These are phyloP conservation scores for Monoplex corrugatus DNA, from an alignment of 2,888 invertebrate genomes.

Conservation along the genomic window DNA sequence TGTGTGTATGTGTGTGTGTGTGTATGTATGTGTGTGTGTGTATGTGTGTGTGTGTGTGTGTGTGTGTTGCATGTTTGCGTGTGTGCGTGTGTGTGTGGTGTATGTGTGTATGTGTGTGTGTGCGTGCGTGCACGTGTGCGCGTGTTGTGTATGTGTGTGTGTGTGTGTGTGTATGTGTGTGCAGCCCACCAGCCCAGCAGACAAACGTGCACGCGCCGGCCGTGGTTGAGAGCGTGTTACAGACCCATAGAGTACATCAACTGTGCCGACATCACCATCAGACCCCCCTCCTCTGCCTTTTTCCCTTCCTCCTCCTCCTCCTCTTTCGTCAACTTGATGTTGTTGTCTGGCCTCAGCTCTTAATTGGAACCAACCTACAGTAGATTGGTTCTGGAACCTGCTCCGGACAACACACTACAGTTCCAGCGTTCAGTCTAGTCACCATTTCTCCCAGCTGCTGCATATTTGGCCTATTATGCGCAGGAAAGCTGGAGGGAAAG, in stretches of 20 bases:
- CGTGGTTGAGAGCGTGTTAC: slow-evolving; percentile 39
- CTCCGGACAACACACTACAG: too few relatives aligned
- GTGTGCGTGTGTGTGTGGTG: background rate
- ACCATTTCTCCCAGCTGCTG: too few relatives aligned
- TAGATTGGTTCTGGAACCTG: too few relatives aligned
- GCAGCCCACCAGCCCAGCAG: background rate
- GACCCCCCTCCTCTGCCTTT: background rate
- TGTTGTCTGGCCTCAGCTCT: background rate
- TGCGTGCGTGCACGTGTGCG: background rate
- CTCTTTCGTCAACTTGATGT: background rate
- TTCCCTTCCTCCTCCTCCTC: background rate
- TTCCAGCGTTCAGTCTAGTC: too few relatives aligned
- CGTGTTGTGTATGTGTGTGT: background rate
- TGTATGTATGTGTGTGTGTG: background rate
- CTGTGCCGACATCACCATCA: slow-evolving; percentile 52
- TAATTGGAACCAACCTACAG: background rate
- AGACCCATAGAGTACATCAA: slow-evolving; percentile 43
- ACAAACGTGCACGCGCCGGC: background rate
- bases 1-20: background rate
- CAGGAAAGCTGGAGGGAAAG: too few relatives aligned
- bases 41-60: slow-evolving; percentile 9
- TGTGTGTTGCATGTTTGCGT: background rate
- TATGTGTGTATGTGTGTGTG: background rate
- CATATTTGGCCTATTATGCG: too few relatives aligned
- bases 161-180: slow-evolving; percentile 18